Conservation (phyloP, 2,797 vertebrate species). For the Syndactyla subalaris region DNA sequence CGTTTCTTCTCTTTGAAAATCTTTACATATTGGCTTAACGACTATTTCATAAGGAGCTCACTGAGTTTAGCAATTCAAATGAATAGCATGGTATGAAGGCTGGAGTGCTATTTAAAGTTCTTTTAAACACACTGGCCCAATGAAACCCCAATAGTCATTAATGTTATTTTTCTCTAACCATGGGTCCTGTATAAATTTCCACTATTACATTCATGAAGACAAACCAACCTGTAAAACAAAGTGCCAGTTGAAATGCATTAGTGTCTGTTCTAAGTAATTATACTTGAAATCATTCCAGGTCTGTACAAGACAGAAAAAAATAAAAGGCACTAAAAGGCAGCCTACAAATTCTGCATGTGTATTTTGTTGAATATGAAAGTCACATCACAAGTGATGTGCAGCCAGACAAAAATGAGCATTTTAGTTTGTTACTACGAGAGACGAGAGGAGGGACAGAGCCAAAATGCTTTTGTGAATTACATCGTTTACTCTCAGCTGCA, state of each 20-base stretch:
- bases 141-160: background rate
- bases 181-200: background rate
- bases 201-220: background rate
- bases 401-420: background rate
- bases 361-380: background rate
- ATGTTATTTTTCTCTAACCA: background rate
- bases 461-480: background rate
- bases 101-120: background rate
- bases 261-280: slow-evolving; percentile 10
- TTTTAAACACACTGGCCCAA: background rate
- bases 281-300: slow-evolving; percentile 16
- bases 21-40: background rate
- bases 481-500: background rate
- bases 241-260: background rate
- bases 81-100: background rate
- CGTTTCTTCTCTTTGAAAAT: background rate
- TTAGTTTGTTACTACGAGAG: background rate
- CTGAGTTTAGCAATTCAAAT: background rate
- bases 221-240: slow-evolving; percentile 22
- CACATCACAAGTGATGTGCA: background rate
- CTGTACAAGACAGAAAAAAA: background rate
- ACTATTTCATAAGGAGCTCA: background rate
- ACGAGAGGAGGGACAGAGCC: background rate
- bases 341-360: background rate
- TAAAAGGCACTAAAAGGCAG: background rate